Evolutionary conservation across 2,113 vertebrate genomes (phyloP).

Genomic region (Sander lucioperca): DNA sequence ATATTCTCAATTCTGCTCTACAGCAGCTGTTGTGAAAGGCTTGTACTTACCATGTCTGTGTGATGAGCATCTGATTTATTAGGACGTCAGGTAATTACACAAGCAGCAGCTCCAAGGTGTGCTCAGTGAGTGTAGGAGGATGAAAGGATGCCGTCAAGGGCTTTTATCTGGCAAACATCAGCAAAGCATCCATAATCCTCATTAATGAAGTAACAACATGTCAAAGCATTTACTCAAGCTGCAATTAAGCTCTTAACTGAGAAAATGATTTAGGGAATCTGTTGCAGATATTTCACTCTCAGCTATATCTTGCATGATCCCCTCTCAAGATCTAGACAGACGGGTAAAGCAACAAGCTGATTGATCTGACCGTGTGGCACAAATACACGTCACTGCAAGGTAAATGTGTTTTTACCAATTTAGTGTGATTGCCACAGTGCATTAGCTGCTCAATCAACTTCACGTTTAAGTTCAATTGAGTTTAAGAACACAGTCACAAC

Average conservation of each 20-base stretch:
- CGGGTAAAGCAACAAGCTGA: background rate
- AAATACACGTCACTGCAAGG: background rate
- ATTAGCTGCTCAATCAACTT: conserved; percentile 3
- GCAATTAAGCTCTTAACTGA: conserved; percentile 8
- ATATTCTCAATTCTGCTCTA: background rate
- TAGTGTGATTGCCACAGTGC: background rate
- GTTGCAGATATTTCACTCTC: conserved; percentile 28
- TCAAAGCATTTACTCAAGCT: conserved; percentile 20
- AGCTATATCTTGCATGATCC: background rate
- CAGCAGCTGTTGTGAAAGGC: conserved; percentile 29
- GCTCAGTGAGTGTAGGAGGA: conserved; percentile 5
- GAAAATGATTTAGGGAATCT: conserved; percentile 29
- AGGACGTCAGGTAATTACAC: conserved; percentile 38
- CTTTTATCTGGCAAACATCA: conserved; percentile 28
- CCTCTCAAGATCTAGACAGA: background rate
- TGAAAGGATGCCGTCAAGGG: conserved; percentile 9
- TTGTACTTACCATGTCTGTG: conserved; percentile 44
- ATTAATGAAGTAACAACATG: conserved; percentile 19
- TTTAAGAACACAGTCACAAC: background rate
- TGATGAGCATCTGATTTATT: conserved; percentile 53
- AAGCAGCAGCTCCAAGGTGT: background rate
- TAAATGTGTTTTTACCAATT: background rate
- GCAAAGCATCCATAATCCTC: background rate
- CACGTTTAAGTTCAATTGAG: background rate
- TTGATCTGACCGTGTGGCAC: conserved; percentile 19